Base-by-base conservation (phyloP, 2,888 invertebrate genomes). In the Trichogramma evanescens region DNA sequence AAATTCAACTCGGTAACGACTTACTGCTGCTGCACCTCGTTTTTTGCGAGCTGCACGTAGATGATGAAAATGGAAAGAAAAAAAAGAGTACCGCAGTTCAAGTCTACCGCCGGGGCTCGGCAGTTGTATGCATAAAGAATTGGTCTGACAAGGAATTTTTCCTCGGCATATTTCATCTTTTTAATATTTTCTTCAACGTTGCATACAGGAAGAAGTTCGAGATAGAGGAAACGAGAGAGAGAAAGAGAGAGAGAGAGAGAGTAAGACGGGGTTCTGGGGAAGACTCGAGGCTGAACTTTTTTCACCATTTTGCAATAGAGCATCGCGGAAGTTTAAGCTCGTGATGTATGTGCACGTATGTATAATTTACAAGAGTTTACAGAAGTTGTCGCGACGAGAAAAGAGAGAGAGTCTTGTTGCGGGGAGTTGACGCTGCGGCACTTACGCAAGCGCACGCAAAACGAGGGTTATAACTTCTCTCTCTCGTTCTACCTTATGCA, bases 71-170 rank as follows among this genome's bases (percentile, higher is more conserved):
- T 54, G 43, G 52, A 38, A n/a, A 13, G 45, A 38, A 26, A 26
- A 26, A 26, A 26, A 26, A 26, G 13, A 13, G 3, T 26, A 26
- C 26, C 26, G 26, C 26, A 26, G 26, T 26, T 26, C 26, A 26
- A 26, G 26, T 26, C 26, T 26, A 26, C 26, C 26, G 26, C 26
- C 26, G 26, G 26, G 26, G 26, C 26, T 26, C 26, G 26, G 26
- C 26, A 26, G 26, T 26, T 26, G 26, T 26, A 26, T 26, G 26
- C 26, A 26, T 26, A 26, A 26, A 26, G 26, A 61, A 58, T 57
- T 55, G 61, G 45, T 48, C 54, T 6, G 52, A 56, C 51, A 58
- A 55, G 61, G 49, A 61, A 55, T 61, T 58, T 10, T 58, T 48
- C 26, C 6, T 45, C 46, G 7, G n/a, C 50, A 57, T 61, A 57